Base-by-base conservation (phyloP, 92 coral and sea anemone genomes). In the Actinostola sp. region DNA sequence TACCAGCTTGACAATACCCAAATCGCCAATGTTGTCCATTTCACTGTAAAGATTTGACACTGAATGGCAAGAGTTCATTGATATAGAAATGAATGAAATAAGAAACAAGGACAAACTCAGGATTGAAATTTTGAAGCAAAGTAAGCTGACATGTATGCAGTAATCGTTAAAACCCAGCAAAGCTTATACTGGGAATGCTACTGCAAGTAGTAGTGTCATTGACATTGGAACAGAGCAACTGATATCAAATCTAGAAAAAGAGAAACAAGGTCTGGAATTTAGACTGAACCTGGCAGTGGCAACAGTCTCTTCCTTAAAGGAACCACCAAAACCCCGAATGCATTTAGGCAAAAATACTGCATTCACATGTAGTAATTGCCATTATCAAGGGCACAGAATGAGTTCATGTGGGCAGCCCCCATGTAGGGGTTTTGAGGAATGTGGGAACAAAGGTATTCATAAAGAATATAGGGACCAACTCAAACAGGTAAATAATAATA, bases 361-460 rank as follows among this genome's bases (percentile, higher is more conserved):
- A 1, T 70, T 70, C 34, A 70, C 75, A 56, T 71, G 76, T 36
- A 48, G 62, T 48, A 71, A 71, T 45, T 71, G 76, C 23, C 76
- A 71, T 39, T 54, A 53, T 28, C 32, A 41, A 34, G 76, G 76
- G n/a, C 76, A 71, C 30, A 71, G 76, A 39, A 36, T 34, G 20
- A 54, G n/a, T 28, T 26, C 66, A 9, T 66, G 54, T 33, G 55
- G 19, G 0, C 71, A 66, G 30, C 71, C 71, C 23, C 49, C 65
- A 11, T 73, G 81, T 42, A 49, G 28, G 46, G 80, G 75, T 14
- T 81, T 50, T 46, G 38, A 41, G 29, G 76, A 73, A 43, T 81
- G 80, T 72, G 86, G 84, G 48, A 57, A 53, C 55, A 45, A 31
- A 24, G 39, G 73, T 28, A 34, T 71, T 19, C 86, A 72, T 60